Evolutionary conservation across 2,113 vertebrate species (phyloP).

Genomic region (Tetrao urogallus): DNA sequence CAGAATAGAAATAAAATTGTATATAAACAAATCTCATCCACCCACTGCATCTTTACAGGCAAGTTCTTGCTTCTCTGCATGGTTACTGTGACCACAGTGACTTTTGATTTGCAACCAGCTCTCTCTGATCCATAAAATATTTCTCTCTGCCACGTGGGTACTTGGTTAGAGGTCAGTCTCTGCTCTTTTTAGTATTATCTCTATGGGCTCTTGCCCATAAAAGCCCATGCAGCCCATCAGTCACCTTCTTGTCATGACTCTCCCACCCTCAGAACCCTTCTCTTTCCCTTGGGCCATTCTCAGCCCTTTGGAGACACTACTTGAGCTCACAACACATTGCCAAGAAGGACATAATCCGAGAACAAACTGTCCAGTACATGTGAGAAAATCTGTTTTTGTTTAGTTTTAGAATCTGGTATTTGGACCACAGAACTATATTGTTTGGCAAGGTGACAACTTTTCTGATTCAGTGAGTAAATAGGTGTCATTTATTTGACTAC

Average conservation of each 20-base stretch:
- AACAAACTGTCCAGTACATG: slow-evolving; percentile 3
- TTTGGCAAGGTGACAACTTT: slow-evolving; percentile 23
- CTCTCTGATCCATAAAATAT: background rate
- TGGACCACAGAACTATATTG: background rate
- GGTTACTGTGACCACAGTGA: background rate
- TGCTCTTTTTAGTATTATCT: background rate
- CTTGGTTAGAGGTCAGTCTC: background rate
- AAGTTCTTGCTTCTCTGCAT: background rate
- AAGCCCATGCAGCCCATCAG: background rate
- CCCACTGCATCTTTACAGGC: background rate
- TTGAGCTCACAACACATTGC: background rate
- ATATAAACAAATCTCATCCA: background rate
- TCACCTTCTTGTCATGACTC: background rate
- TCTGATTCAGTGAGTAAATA: slow-evolving; percentile 2
- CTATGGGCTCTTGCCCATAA: background rate
- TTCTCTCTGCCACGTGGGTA: background rate
- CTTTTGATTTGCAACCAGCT: background rate
- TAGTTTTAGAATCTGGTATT: slow-evolving; percentile 26
- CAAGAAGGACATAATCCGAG: background rate
- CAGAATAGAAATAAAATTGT: background rate
- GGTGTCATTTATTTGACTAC: background rate
- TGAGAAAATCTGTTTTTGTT: slow-evolving; percentile 23
- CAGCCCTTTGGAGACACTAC: background rate
- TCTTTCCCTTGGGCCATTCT: background rate
- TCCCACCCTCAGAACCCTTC: background rate